phyloP scores from a whole-genome alignment of 2,888 invertebrate genomes.

The Phyllotreta striolata region DNA sequence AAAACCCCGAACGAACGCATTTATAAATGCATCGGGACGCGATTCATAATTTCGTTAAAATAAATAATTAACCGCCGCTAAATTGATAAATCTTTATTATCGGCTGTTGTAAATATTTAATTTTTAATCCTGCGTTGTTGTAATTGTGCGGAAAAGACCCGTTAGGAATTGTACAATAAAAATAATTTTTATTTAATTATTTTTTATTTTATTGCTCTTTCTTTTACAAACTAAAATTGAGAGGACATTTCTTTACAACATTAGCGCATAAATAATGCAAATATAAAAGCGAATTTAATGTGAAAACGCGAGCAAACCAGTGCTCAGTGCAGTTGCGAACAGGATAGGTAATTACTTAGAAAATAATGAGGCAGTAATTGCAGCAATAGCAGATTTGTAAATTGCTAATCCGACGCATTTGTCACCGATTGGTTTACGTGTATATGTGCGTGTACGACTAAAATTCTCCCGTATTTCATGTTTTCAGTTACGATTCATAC shows the following conservation, averaged over 20 bases:
- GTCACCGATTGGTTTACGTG: constrained; percentile 57
- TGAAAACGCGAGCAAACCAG: too few species aligned
- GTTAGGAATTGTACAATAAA: constrained; percentile 25
- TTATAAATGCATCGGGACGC: constrained; percentile 11
- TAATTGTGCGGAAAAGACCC: constrained; percentile 35
- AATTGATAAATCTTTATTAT: constrained; percentile 30
- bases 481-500: constrained; percentile 37
- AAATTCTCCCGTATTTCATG: constrained; percentile 38
- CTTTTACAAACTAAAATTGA: too few species aligned
- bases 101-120: constrained; percentile 31
- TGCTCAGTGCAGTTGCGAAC: too few species aligned
- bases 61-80: constrained; percentile 15
- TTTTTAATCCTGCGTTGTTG: constrained; percentile 30
- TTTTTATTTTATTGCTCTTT: too few species aligned
- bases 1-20: not conserved
- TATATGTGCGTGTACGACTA: constrained; percentile 41
- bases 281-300: too few species aligned
- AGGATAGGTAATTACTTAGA: constrained; percentile 59
- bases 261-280: too few species aligned
- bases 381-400: constrained; percentile 63
- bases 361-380: constrained; percentile 63
- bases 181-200: too few species aligned
- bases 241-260: too few species aligned
- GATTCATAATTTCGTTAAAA: constrained; percentile 15
- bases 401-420: constrained; percentile 63